Evolutionary conservation across 2,888 invertebrate genomes (phyloP).

Genomic region (Muscina levida): DNA sequence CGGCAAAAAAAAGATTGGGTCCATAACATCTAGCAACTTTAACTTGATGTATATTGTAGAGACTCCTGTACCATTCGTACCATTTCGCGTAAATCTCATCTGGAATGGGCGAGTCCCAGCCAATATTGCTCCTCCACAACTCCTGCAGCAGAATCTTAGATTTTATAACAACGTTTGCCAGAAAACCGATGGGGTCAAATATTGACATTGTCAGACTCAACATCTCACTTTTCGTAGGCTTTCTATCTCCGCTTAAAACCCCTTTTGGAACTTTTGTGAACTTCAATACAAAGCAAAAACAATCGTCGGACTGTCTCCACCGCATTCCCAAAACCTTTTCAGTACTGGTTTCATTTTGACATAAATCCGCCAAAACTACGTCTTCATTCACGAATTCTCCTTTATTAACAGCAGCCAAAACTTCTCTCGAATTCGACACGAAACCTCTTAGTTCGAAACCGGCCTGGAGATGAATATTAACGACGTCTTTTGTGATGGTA

Average conservation of each 20-base stretch:
- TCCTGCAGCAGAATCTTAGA: too few species aligned
- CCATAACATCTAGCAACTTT: constrained; percentile 31
- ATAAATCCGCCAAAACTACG: constrained; percentile 13
- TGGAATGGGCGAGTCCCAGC: constrained; percentile 15
- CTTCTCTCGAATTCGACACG: constrained; percentile 44
- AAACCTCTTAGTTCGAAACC: constrained; percentile 60
- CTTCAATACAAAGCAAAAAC: constrained; percentile 52
- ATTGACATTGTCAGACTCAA: constrained; percentile 38
- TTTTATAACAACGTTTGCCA: constrained; percentile 37
- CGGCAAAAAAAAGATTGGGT: constrained; percentile 5
- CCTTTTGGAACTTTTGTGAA: constrained; percentile 43
- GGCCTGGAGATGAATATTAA: constrained; percentile 48
- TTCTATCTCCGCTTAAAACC: constrained; percentile 39
- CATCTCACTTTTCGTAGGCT: constrained; percentile 50
- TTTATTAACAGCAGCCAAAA: background rate
- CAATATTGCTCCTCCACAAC: background rate
- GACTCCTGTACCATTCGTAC: background rate
- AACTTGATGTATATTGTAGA: background rate
- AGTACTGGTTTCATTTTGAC: background rate
- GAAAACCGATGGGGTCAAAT: constrained; percentile 46
- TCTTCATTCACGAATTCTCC: background rate
- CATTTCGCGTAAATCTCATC: constrained; percentile 1
- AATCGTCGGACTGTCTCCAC: constrained; percentile 41
- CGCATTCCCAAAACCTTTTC: constrained; percentile 15
- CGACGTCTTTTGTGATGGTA: constrained; percentile 47